Base-by-base conservation (phyloP, 2,797 vertebrate species). In the Diceros bicornis region DNA sequence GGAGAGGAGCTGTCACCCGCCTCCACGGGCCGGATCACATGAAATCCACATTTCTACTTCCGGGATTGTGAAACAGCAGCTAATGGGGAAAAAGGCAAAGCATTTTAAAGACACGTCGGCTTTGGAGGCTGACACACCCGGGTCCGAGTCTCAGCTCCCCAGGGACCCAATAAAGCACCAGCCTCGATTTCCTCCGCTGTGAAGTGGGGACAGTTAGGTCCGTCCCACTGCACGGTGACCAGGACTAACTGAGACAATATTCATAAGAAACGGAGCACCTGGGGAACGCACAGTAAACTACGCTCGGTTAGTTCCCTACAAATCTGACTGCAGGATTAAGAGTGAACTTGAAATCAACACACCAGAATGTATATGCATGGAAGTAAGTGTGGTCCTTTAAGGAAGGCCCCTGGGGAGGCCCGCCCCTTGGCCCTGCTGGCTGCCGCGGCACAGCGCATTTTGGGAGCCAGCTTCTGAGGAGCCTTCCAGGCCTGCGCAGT, bases 381-480 rank as follows among this genome's bases (percentile, higher is more conserved):
- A 77, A 55, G 52, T 27, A 37, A 25, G 21, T 4, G 25, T 23
- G 44, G 41, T 32, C 41, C 78, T 79, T 78, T 4, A 14, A 52
- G 59, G 72, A 61, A 37, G 11, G 23, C 16, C 20, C 64, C 52
- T 34, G 1, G 7, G 50, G 72, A 94, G 59, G n/a, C 7, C 62
- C 21, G 29, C 10, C 4, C 64, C 47, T 10, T 3, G 17, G 29
- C 61, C 27, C 1, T 55, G 32, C 12, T 20, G 25, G 34, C 68
- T 21, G 3, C 72, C 11, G 0, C 1, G 10, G 18, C 34, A 1
- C 1, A 5, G 23, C 4, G 0, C 17, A 7, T 4, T 44, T 32
- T 5, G 17, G 85, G 78, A 79, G 47, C 18, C 0, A 25, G 66
- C 27, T 9, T 74, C 20, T 4, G 25, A 66, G 11, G 10, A 81